Percentiles rank a stretch among this genome's conserved stretches.
Evolutionary conservation across 2,797 vertebrate genomes (phyloP).

Genomic region (Gallirallus australis): DNA sequence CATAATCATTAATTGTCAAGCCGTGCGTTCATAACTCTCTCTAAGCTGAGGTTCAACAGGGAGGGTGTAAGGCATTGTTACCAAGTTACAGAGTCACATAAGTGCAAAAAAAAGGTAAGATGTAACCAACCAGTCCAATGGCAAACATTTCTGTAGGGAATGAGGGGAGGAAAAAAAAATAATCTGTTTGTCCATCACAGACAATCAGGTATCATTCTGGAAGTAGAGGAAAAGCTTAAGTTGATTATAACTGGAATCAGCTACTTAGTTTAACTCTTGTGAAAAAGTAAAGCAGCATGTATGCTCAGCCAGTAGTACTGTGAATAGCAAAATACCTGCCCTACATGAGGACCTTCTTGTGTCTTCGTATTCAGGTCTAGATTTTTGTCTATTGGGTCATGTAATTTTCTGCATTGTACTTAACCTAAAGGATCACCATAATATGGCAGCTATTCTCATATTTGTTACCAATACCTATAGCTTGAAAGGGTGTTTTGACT

Average conservation of each 20-base stretch:
- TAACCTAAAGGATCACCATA: neutral
- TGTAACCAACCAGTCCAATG: neutral
- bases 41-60: neutral
- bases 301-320: neutral
- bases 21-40: neutral
- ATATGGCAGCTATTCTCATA: neutral
- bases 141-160: neutral
- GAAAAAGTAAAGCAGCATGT: neutral
- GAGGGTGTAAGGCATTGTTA: neutral
- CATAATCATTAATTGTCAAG: neutral
- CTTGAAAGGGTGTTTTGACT: neutral
- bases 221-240: neutral
- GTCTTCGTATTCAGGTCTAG: neutral
- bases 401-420: neutral
- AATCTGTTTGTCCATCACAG: neutral
- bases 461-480: neutral
- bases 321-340: neutral
- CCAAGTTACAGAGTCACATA: neutral
- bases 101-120: neutral
- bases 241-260: neutral
- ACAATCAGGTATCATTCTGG: neutral
- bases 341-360: fast-evolving
- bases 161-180: neutral
- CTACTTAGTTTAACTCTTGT: neutral
- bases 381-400: neutral